phyloP scores from a whole-genome alignment of 2,113 vertebrate genomes.

The Cyanocitta stelleri region DNA sequence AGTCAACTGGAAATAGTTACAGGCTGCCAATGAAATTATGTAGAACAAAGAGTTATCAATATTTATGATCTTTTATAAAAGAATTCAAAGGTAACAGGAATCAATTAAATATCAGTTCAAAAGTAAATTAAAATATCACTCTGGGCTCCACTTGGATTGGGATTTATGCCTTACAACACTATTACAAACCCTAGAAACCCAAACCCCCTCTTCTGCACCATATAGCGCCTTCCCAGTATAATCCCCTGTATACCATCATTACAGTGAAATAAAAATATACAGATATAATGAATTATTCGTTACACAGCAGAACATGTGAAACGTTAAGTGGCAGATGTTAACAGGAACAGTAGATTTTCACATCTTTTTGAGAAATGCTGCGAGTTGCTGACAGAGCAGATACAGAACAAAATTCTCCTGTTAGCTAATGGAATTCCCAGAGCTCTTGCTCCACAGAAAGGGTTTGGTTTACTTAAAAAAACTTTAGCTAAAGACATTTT shows the following conservation, averaged over 20 bases:
- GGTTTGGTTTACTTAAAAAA: not conserved
- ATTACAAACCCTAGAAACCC: not conserved
- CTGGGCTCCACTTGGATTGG: not conserved
- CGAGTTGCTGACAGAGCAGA: slow-evolving; percentile 23
- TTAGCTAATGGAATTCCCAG: slow-evolving; percentile 6
- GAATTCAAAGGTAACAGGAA: not conserved
- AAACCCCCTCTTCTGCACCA: not conserved
- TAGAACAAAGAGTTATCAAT: not conserved
- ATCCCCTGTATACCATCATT: not conserved
- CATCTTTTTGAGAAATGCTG: not conserved
- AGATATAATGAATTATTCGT: not conserved
- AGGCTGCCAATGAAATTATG: not conserved
- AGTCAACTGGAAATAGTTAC: not conserved
- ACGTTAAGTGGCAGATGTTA: not conserved
- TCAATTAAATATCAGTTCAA: not conserved
- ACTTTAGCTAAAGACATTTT: not conserved
- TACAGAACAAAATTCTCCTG: not conserved
- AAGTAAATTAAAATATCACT: not conserved
- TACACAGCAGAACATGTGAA: not conserved
- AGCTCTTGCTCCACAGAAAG: not conserved
- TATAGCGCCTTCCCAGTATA: not conserved
- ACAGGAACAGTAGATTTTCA: not conserved
- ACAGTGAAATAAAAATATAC: not conserved
- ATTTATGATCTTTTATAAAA: not conserved
- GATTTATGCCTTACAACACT: not conserved